phyloP scores from a whole-genome alignment of 2,888 invertebrate species.

The Leptopilina syphax region DNA sequence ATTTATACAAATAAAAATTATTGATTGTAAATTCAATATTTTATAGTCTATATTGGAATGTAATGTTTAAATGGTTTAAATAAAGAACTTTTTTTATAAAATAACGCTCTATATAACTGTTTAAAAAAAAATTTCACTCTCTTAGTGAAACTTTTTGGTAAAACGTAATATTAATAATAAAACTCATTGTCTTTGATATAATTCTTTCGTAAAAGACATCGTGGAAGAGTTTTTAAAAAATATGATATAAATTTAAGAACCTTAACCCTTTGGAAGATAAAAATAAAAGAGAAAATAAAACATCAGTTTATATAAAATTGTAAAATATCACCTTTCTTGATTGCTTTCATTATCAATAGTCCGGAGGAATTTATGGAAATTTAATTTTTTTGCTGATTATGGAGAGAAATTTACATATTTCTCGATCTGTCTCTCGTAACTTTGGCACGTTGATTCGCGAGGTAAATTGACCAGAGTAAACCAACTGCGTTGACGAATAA shows the following conservation, averaged over 20 bases:
- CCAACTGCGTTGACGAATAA: constrained; percentile 86
- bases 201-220: too few relatives aligned
- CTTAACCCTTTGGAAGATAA: too few relatives aligned
- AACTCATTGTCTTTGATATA: too few relatives aligned
- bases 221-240: too few relatives aligned
- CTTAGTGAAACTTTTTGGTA: too few relatives aligned
- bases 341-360: too few relatives aligned
- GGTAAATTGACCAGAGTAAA: constrained; percentile 87
- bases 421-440: constrained; percentile 59
- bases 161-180: too few relatives aligned
- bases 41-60: constrained; percentile 35
- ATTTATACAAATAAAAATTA: neutral
- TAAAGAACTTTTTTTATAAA: neutral
- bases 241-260: too few relatives aligned
- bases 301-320: too few relatives aligned
- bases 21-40: neutral
- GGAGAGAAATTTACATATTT: constrained; percentile 31
- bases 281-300: too few relatives aligned
- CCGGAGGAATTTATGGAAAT: too few relatives aligned
- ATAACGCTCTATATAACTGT: neutral
- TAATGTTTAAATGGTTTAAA: neutral
- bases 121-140: neutral
- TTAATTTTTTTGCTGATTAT: neutral
- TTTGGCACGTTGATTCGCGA: constrained; percentile 84
- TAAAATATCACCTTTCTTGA: neutral